Evolutionary conservation across 2,113 vertebrate genomes (phyloP).

Genomic region (Anolis sagrei): DNA sequence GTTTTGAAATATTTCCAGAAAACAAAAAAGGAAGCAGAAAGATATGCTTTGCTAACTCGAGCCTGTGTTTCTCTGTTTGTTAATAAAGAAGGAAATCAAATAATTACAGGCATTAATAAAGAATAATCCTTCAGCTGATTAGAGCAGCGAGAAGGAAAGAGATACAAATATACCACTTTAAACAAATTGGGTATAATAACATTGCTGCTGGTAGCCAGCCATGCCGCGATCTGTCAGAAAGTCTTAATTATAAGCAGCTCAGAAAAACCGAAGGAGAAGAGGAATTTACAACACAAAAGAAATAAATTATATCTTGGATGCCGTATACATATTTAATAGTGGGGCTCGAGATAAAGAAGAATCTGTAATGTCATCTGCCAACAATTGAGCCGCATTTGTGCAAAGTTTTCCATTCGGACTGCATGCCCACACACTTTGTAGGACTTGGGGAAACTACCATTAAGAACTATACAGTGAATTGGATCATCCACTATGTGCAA

Average conservation of each 20-base stretch:
- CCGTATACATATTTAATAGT: slow-evolving; percentile 64
- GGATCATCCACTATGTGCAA: not conserved
- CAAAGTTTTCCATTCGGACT: slow-evolving; percentile 16
- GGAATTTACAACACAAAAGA: slow-evolving; percentile 69
- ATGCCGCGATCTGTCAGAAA: slow-evolving; percentile 61
- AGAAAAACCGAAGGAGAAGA: slow-evolving; percentile 32
- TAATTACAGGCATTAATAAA: slow-evolving; percentile 61
- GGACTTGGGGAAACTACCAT: not conserved
- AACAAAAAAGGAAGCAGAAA: slow-evolving; percentile 42
- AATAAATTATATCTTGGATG: slow-evolving; percentile 69
- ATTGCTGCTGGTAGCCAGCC: slow-evolving; percentile 46
- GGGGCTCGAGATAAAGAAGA: slow-evolving; percentile 65
- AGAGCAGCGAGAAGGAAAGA: slow-evolving; percentile 19
- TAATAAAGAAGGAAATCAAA: slow-evolving; percentile 61
- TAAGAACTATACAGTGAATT: not conserved
- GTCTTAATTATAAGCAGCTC: slow-evolving; percentile 67
- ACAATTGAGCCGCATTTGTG: fast-evolving
- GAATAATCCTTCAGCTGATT: slow-evolving; percentile 55
- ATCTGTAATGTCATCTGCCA: slow-evolving; percentile 49
- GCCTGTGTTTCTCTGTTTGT: slow-evolving; percentile 49
- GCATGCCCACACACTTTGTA: not conserved
- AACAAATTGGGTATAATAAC: slow-evolving; percentile 18
- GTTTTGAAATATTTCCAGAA: slow-evolving; percentile 73
- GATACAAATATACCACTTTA: slow-evolving; percentile 40
- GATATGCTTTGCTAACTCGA: slow-evolving; percentile 59